phyloP scores from a whole-genome alignment of 2,797 vertebrate species.

The Trachurus trachurus region DNA sequence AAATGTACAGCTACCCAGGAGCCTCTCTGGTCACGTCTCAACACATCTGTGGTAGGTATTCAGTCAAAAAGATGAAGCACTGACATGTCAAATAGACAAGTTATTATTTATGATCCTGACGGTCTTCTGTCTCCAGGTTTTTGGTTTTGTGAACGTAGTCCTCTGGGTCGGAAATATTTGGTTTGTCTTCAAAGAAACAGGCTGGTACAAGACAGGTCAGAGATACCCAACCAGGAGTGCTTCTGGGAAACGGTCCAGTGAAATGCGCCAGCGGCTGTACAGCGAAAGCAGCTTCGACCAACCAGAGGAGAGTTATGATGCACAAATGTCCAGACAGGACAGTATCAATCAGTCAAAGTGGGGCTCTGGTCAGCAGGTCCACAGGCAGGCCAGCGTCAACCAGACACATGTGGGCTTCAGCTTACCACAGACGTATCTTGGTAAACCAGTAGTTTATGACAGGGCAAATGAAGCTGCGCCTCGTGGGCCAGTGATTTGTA shows the following conservation, averaged over 20 bases:
- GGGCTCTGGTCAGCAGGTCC: conserved; percentile 53
- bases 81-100: background rate
- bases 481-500: conserved; percentile 90
- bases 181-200: conserved; percentile 99
- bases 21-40: conserved; percentile 94
- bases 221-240: conserved; percentile 89
- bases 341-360: conserved; percentile 74
- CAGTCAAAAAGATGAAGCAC: background rate
- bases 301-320: conserved; percentile 84
- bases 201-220: conserved; percentile 95
- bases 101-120: background rate
- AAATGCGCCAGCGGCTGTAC: conserved; percentile 90
- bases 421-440: conserved; percentile 81
- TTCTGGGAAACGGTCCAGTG: conserved; percentile 91
- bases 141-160: conserved; percentile 96
- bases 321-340: conserved; percentile 84
- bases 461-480: conserved; percentile 84
- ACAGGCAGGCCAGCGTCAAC: conserved; percentile 71
- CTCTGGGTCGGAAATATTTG: conserved; percentile 99
- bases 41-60: conserved; percentile 93
- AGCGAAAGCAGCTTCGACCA: conserved; percentile 93
- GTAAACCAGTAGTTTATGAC: conserved; percentile 69
- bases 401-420: conserved; percentile 74
- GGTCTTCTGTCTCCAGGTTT: conserved; percentile 85
- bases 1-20: conserved; percentile 90